Evolutionary conservation across 2,113 vertebrate genomes (phyloP).

Genomic region (Psittacula cyanocephala): DNA sequence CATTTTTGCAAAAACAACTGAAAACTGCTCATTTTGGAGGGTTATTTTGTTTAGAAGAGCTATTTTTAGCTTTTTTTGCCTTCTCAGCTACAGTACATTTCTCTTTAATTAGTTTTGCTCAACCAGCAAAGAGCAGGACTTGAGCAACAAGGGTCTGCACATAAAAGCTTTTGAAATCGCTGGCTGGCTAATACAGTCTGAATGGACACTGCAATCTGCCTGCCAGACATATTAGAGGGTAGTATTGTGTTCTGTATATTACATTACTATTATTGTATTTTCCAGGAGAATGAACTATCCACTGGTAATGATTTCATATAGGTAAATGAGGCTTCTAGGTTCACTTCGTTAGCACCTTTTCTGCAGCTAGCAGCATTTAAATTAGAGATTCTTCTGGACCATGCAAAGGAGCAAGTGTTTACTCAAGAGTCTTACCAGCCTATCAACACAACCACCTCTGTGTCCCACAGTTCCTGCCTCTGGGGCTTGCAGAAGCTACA

Average conservation of each 20-base stretch:
- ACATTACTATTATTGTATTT: conserved; percentile 45
- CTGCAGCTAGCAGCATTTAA: background rate
- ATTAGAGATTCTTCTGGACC: background rate
- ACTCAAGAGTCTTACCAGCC: background rate
- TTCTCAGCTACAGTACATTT: background rate
- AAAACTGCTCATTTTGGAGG: background rate
- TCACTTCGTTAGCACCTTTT: conserved; percentile 11
- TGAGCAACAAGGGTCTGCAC: background rate
- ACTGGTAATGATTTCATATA: background rate
- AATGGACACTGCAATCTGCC: conserved; percentile 24
- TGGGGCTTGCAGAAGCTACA: background rate
- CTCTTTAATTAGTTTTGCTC: conserved; percentile 35
- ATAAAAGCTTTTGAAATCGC: conserved; percentile 16
- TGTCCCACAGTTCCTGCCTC: background rate
- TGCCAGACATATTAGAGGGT: conserved; percentile 42
- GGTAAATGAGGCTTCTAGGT: conserved; percentile 27
- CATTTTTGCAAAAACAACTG: background rate
- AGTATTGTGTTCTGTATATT: conserved; percentile 1
- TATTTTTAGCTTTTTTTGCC: background rate
- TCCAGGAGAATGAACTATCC: conserved; percentile 44
- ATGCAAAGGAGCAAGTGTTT: background rate
- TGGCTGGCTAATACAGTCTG: conserved; percentile 16
- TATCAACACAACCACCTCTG: background rate
- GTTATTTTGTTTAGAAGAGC: background rate
- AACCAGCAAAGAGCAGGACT: conserved; percentile 1